Evolutionary conservation across 2,888 invertebrate species (phyloP).

Genomic region (Pegoplata infirma): DNA sequence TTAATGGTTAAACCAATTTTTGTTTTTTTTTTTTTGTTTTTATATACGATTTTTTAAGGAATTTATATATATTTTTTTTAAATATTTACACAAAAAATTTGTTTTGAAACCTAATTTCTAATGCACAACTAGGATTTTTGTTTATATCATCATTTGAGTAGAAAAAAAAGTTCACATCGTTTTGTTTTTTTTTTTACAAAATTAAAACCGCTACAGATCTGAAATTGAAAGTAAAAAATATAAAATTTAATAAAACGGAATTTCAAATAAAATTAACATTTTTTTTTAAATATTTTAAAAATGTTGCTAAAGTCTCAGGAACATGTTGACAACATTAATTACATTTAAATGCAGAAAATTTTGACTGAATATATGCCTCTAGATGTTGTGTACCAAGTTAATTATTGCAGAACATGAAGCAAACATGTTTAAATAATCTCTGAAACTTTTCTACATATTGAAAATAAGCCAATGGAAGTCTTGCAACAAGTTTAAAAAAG

Average conservation of each 20-base stretch:
- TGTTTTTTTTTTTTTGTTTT: slow-evolving; percentile 20
- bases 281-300: too few relatives aligned
- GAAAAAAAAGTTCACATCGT: slow-evolving; percentile 56
- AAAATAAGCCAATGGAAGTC: too few relatives aligned
- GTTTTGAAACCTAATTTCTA: slow-evolving; percentile 55
- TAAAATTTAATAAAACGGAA: neutral
- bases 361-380: too few relatives aligned
- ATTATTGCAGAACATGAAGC: too few relatives aligned
- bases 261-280: too few relatives aligned
- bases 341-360: too few relatives aligned
- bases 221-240: slow-evolving; percentile 32
- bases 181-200: slow-evolving; percentile 23
- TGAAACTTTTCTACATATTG: too few relatives aligned
- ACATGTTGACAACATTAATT: too few relatives aligned
- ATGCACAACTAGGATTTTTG: slow-evolving; percentile 58
- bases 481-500: too few relatives aligned
- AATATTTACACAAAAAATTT: slow-evolving; percentile 63
- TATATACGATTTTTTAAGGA: slow-evolving; percentile 29
- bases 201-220: slow-evolving; percentile 70
- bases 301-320: too few relatives aligned
- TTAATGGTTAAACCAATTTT: slow-evolving; percentile 54
- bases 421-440: too few relatives aligned
- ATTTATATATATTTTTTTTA: slow-evolving; percentile 48
- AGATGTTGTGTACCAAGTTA: too few relatives aligned
- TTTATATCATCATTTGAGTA: slow-evolving; percentile 42